Evolutionary conservation across 2,113 vertebrate genomes (phyloP).

Genomic region (Diphyllodes magnificus): DNA sequence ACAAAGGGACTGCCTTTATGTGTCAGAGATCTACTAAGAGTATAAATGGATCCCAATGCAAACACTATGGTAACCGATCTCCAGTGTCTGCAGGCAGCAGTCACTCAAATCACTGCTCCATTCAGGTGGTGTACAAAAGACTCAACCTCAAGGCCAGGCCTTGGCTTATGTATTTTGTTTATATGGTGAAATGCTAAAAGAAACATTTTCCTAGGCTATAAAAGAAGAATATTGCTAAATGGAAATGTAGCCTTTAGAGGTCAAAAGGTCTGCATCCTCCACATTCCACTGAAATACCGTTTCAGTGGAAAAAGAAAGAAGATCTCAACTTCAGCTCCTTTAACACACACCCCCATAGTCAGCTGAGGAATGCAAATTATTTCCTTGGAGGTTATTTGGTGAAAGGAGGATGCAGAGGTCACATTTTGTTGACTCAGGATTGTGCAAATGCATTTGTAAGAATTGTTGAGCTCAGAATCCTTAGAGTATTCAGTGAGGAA

Average conservation of each 20-base stretch:
- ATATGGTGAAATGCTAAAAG: background rate
- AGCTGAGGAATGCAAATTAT: slow-evolving; percentile 19
- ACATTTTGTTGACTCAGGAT: background rate
- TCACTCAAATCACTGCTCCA: background rate
- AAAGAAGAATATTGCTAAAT: background rate
- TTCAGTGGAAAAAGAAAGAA: background rate
- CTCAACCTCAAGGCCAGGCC: background rate
- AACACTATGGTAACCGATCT: background rate
- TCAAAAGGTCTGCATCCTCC: background rate
- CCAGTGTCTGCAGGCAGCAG: background rate
- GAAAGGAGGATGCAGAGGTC: background rate
- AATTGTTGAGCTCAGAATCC: background rate
- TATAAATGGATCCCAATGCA: background rate
- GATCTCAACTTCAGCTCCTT: background rate
- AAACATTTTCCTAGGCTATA: background rate
- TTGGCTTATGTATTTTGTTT: background rate
- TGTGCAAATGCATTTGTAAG: background rate
- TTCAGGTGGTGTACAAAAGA: background rate
- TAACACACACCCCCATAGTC: background rate
- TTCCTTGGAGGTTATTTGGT: slow-evolving; percentile 14
- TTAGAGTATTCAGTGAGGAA: background rate
- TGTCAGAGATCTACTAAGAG: background rate
- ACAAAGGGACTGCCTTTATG: background rate
- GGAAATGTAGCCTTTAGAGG: background rate
- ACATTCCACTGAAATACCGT: background rate